Evolutionary conservation across 2,113 vertebrate genomes (phyloP), one percentile per base, ranked within the genome.

Genomic region (Tupaia chinensis): DNA sequence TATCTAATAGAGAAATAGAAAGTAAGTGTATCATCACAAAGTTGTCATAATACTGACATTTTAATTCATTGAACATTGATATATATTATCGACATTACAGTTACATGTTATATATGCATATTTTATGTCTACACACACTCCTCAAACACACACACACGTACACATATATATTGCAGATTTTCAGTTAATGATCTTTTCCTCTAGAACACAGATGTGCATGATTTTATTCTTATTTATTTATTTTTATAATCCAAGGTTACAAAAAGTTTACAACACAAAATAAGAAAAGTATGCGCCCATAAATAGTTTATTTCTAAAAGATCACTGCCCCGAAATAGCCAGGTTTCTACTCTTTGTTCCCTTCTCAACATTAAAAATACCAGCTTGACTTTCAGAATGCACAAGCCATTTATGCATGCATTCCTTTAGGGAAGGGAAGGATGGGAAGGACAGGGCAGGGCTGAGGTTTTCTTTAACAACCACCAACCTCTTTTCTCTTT

Each of bases 211-310:
- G 27, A 68, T 68, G 69, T n/a, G 11, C 68, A 44, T 90, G 80
- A n/a, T 63, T 76, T 90, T 72, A 90, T 44, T 44, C 44, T 44
- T 44, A 44, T 44, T 44, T 44, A 44, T 44, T 44, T 44, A 44
- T 44, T 90, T 85, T 97, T 95, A 84, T 93, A 93, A 96, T 58
- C 84, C 56, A 86, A 74, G 34, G 94, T 90, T 92, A 97, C 72
- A 96, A 96, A 94, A 95, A 78, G 66, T 91, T 93, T 79, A 79
- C 78, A 79, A 77, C 14, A 14, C 69, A 92, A 90, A 82, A 87
- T 32, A 74, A 87, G 87, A 90, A 72, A 88, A 65, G 58, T 68
- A 20, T 95, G 80, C 79, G 44, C 65, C 68, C 87, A 82, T 2
- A 76, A 53, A 73, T 0, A 94, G 87, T 86, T 97, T 95, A 95